phyloP scores from a whole-genome alignment of 2,888 invertebrate genomes.

The Petrolisthes cinctipes region DNA sequence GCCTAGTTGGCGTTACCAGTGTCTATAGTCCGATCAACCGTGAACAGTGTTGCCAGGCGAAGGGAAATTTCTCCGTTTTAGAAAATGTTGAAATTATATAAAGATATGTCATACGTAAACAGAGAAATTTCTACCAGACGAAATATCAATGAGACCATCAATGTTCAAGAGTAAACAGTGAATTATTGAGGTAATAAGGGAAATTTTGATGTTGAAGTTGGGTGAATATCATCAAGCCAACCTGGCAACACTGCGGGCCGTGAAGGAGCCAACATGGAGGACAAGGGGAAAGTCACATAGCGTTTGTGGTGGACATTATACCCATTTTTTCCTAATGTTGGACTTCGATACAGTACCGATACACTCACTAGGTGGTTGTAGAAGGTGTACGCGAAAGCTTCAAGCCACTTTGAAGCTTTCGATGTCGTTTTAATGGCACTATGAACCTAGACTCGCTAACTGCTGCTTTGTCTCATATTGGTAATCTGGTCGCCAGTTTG shows the following conservation, averaged over 20 bases:
- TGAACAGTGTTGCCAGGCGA: not conserved
- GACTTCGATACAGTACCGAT: conserved; percentile 50
- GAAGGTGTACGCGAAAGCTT: conserved; percentile 78
- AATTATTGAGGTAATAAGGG: too few species aligned
- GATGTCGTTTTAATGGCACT: conserved; percentile 92
- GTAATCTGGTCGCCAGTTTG: conserved; percentile 95
- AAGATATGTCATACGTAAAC: too few species aligned
- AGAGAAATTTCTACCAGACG: too few species aligned
- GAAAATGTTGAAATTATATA: not conserved
- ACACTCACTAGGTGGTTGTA: conserved; percentile 59
- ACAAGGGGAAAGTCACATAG: conserved; percentile 54
- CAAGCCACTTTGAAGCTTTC: conserved; percentile 95
- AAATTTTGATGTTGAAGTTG: not conserved
- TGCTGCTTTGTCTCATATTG: conserved; percentile 98
- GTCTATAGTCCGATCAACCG: conserved; percentile 36
- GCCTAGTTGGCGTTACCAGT: not conserved
- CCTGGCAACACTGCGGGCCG: not conserved
- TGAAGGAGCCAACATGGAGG: conserved; percentile 56
- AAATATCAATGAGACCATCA: too few species aligned
- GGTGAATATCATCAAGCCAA: too few species aligned
- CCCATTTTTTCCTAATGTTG: conserved; percentile 63
- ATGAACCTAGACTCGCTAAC: conserved; percentile 99
- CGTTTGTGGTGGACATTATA: conserved; percentile 31
- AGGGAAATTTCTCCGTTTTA: not conserved
- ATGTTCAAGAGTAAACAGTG: too few species aligned